Conservation (phyloP, 2,888 invertebrate genomes). For the Chrysina gloriosa region DNA sequence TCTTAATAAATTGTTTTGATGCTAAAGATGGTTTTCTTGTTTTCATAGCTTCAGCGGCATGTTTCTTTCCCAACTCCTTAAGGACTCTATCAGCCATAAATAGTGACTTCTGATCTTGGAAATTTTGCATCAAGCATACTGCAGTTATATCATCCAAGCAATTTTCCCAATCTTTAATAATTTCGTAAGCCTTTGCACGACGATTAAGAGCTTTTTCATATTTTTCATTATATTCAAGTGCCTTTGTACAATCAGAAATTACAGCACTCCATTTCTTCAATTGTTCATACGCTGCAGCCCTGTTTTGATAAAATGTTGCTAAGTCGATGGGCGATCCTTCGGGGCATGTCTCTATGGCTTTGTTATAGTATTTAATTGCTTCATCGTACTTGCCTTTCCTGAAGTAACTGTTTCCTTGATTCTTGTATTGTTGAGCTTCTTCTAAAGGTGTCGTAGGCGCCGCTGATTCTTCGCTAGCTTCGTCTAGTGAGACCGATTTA, state of each 20-base stretch:
- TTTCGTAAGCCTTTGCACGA: constrained; percentile 86
- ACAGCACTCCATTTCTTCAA: constrained; percentile 86
- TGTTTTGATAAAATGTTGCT: constrained; percentile 94
- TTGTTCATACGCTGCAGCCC: constrained; percentile 95
- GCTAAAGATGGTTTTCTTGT: constrained; percentile 81
- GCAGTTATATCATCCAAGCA: constrained; percentile 94
- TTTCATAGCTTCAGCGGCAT: constrained; percentile 80
- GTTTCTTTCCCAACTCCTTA: constrained; percentile 81
- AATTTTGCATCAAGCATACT: constrained; percentile 90
- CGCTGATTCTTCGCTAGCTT: constrained; percentile 47
- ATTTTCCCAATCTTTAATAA: constrained; percentile 80
- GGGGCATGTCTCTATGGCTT: constrained; percentile 92
- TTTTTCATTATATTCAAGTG: constrained; percentile 84
- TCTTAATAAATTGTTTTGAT: constrained; percentile 86
- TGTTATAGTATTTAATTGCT: constrained; percentile 89
- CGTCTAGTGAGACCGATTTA: constrained; percentile 51
- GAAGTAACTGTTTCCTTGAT: constrained; percentile 89
- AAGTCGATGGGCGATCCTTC: constrained; percentile 78
- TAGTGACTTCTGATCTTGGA: constrained; percentile 83
- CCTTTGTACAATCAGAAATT: constrained; percentile 87
- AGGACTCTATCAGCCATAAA: constrained; percentile 89
- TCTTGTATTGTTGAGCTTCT: constrained; percentile 83
- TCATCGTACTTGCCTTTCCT: constrained; percentile 89
- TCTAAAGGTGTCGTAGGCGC: constrained; percentile 70
- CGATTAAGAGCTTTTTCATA: constrained; percentile 90